A percentile compares a stretch with the other conserved stretches of the same genome.
phyloP scores from a whole-genome alignment of 2,113 vertebrate genomes.

The Ctenodactylus gundi region DNA sequence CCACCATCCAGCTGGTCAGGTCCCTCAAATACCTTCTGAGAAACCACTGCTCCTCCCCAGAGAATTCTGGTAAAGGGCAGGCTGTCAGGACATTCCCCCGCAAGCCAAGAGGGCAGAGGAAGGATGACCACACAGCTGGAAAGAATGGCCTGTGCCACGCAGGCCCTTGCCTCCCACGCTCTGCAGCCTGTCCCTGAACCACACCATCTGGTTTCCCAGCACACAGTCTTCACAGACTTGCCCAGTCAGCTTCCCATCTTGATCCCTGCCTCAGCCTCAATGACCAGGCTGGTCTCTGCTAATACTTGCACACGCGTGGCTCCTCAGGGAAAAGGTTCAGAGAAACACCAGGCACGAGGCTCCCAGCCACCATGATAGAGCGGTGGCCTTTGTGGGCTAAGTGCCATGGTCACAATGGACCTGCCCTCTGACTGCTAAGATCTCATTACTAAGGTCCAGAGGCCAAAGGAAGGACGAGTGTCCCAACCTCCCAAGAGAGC shows the following conservation, averaged over 20 bases:
- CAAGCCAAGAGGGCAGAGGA: not conserved
- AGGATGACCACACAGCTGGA: not conserved
- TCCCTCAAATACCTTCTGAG: not conserved
- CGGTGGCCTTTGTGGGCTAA: not conserved
- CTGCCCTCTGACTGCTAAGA: not conserved
- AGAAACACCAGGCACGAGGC: not conserved
- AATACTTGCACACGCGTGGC: not conserved
- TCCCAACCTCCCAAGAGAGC: not conserved
- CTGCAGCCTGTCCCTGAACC: not conserved
- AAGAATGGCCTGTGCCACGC: not conserved
- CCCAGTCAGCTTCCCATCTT: not conserved
- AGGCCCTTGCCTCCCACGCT: not conserved
- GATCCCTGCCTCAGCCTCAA: rapidly evolving
- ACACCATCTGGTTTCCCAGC: not conserved
- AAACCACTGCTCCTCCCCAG: not conserved
- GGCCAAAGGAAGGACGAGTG: not conserved
- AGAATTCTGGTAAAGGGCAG: not conserved
- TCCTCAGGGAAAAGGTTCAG: not conserved
- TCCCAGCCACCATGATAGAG: not conserved
- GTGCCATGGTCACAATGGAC: not conserved
- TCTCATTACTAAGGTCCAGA: not conserved
- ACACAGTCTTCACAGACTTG: not conserved
- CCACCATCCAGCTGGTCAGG: not conserved
- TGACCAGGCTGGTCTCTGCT: not conserved
- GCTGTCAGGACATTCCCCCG: not conserved